Base-by-base conservation (phyloP, 2,113 vertebrate genomes). In the Microtus pennsylvanicus region DNA sequence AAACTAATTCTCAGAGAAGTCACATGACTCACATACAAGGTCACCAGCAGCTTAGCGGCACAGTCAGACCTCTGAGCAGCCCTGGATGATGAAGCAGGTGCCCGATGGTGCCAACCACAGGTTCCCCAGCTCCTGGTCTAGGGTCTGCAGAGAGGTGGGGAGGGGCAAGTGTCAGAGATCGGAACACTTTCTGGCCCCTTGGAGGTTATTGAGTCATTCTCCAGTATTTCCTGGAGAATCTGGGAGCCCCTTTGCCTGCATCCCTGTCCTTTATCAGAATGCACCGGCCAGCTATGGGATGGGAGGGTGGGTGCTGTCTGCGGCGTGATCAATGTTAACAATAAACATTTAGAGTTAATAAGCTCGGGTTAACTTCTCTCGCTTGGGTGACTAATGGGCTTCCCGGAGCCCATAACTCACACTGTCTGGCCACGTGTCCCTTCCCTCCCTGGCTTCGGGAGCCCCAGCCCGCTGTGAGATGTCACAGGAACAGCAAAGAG, bases 301-400 rank as follows among this genome's bases (percentile, higher is more conserved):
- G 42, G 76, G 74, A 80, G 52, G 86, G 81, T 1, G 65, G 76
- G 81, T 42, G 94, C 94, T 95, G 76, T 94, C 95, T 87, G 80
- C 70, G 28, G 42, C 10, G 70, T 96, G 97, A 95, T 96, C 91
- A 28, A 93, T 93, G 97, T 94, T 96, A 93, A 97, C 95, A 97
- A 96, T 91, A 98, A 97, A 94, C 94, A 78, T 96, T 98, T 96
- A 96, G 97, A 95, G 96, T 96, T 98, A 96, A 97, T 97, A 98
- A 97, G 97, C 96, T 93, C 33, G 2, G 92, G 70, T 98, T 98
- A 97, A 97, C 91, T 21, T 30, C 78, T 92, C 17, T 52, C 78
- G 74, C 96, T 83, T 78, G 17, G 22, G 52, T 93, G 94, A 97
- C 91, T 96, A 96, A 95, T 95, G 96, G 72, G 35, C 72, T 97